phyloP scores from a whole-genome alignment of 2,888 invertebrate genomes.

The Platerodrilus igneus region DNA sequence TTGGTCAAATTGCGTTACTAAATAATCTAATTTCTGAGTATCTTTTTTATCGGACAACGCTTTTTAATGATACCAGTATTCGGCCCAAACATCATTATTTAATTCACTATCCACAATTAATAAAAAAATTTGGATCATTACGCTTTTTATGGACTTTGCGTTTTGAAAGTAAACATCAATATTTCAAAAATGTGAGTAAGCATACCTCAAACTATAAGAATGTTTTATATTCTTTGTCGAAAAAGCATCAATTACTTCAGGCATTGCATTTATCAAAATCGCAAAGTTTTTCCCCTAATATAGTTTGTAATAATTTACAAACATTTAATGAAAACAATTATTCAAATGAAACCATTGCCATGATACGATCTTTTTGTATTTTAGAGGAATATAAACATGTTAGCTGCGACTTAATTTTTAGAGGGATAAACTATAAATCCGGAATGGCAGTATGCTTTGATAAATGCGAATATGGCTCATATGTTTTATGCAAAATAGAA shows the following conservation, averaged over 20 bases:
- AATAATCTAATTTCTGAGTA: constrained; percentile 7
- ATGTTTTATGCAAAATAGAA: constrained; percentile 1
- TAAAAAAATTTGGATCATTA: constrained; percentile 26
- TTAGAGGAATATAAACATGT: background rate
- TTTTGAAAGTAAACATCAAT: constrained; percentile 29
- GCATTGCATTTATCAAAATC: constrained; percentile 1
- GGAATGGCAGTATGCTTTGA: constrained; percentile 8
- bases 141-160: constrained; percentile 24
- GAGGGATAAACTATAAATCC: background rate
- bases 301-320: background rate
- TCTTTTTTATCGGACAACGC: constrained; percentile 11
- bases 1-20: constrained; percentile 10
- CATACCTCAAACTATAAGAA: constrained; percentile 21
- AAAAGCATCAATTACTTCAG: constrained; percentile 20
- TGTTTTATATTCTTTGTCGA: constrained; percentile 11
- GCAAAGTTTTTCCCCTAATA: background rate
- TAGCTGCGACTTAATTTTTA: background rate
- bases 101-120: constrained; percentile 27
- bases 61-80: constrained; percentile 18
- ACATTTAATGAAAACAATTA: background rate
- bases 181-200: constrained; percentile 19
- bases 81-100: constrained; percentile 30
- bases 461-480: background rate
- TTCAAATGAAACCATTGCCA: background rate
- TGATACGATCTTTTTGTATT: background rate